Evolutionary conservation across 2,113 vertebrate species (phyloP).

Genomic region (Emydocephalus ijimae): DNA sequence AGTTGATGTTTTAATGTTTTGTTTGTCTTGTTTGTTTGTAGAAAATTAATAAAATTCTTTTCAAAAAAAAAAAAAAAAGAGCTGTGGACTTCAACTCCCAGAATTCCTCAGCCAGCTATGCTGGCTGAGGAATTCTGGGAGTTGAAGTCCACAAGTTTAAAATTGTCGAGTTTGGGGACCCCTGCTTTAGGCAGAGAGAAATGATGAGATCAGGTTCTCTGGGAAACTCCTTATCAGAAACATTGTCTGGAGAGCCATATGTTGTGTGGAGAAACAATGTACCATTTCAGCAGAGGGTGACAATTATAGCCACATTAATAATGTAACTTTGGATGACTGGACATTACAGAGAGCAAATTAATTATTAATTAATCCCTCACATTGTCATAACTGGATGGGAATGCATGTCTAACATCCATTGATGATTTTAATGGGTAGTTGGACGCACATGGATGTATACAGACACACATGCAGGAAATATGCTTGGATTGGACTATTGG

Average conservation of each 20-base stretch:
- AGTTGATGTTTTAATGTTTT: too few relatives aligned
- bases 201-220: background rate
- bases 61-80: too few relatives aligned
- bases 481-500: conserved; percentile 5
- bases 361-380: background rate
- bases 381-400: background rate
- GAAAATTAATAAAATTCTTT: too few relatives aligned
- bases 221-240: background rate
- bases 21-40: too few relatives aligned
- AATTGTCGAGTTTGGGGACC: too few relatives aligned
- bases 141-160: too few relatives aligned
- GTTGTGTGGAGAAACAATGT: background rate
- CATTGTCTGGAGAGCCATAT: background rate
- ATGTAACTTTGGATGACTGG: background rate
- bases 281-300: background rate
- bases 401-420: background rate
- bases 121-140: too few relatives aligned
- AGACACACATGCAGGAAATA: conserved; percentile 42
- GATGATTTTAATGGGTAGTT: background rate
- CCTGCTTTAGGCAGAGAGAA: background rate
- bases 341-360: background rate
- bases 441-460: background rate
- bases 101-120: too few relatives aligned
- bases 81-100: too few relatives aligned
- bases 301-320: background rate